Conservation (phyloP, 2,888 invertebrate species). For the Girardia tigrina region DNA sequence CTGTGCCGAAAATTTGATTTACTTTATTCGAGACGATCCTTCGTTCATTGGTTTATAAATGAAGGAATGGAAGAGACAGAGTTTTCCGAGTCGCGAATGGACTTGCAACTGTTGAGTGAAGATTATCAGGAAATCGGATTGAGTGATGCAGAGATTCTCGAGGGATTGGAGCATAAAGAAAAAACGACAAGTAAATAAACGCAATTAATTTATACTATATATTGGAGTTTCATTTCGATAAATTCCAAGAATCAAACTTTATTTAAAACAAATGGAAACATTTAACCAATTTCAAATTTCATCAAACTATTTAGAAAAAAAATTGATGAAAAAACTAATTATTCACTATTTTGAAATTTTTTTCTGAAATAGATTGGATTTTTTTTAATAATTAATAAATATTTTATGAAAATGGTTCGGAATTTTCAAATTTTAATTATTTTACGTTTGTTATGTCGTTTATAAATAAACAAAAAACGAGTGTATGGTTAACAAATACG, state of each 20-base stretch:
- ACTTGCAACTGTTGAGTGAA: conserved; percentile 37
- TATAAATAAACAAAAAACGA: background rate
- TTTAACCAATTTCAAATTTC: background rate
- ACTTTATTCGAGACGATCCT: conserved; percentile 38
- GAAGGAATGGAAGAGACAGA: conserved; percentile 32
- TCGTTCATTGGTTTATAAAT: conserved; percentile 41
- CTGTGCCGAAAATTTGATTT: conserved; percentile 40
- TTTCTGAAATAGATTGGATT: background rate
- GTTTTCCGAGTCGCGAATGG: conserved; percentile 38
- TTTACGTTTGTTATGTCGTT: background rate
- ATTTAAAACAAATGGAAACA: conserved; percentile 1
- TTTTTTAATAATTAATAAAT: background rate
- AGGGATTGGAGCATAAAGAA: background rate
- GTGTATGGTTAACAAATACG: too few relatives aligned
- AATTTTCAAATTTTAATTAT: background rate
- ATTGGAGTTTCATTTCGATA: background rate
- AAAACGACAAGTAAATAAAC: background rate
- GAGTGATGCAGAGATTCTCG: background rate
- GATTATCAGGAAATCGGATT: conserved; percentile 37
- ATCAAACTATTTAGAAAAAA: background rate
- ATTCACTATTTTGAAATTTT: background rate
- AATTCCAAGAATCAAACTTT: background rate
- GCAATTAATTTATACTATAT: background rate
- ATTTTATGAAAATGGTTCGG: background rate
- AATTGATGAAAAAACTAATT: background rate